phyloP scores from a whole-genome alignment of 2,888 invertebrate genomes.

The Stegana nigrithorax region DNA sequence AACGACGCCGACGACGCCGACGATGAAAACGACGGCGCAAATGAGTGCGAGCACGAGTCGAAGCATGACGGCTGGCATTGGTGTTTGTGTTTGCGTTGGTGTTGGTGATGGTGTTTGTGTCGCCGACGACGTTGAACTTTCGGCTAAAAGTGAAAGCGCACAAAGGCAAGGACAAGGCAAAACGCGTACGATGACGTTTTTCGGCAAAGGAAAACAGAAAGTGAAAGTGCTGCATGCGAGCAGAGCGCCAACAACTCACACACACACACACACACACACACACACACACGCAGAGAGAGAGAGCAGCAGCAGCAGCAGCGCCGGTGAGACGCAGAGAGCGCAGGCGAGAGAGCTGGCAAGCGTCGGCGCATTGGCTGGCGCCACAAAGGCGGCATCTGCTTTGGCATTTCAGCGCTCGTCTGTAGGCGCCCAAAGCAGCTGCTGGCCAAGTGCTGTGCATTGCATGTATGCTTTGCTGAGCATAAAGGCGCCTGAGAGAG shows the following conservation, averaged over 20 bases:
- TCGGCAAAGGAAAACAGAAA: constrained; percentile 24
- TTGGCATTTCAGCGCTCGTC: too few species aligned
- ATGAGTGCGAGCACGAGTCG: too few species aligned
- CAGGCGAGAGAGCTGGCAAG: constrained; percentile 13
- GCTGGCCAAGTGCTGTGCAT: too few species aligned
- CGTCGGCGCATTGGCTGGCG: too few species aligned
- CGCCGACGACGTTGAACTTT: constrained; percentile 47
- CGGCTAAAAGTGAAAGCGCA: constrained; percentile 49
- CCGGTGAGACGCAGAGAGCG: constrained; percentile 4
- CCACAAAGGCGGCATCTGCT: too few species aligned
- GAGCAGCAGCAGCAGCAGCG: background rate
- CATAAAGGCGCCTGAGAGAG: constrained; percentile 40
- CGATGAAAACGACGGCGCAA: background rate
- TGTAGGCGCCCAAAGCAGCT: too few species aligned
- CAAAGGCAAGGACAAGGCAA: constrained; percentile 55
- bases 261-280: too few species aligned
- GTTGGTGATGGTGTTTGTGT: background rate
- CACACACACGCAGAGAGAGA: background rate
- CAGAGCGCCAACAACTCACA: background rate
- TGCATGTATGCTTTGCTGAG: constrained; percentile 36
- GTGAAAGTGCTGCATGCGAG: constrained; percentile 28
- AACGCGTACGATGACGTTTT: constrained; percentile 14
- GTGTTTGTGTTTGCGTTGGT: background rate
- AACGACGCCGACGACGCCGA: background rate
- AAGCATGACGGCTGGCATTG: background rate